Conservation (phyloP, 2,113 vertebrate species). For the Myodes glareolus region DNA sequence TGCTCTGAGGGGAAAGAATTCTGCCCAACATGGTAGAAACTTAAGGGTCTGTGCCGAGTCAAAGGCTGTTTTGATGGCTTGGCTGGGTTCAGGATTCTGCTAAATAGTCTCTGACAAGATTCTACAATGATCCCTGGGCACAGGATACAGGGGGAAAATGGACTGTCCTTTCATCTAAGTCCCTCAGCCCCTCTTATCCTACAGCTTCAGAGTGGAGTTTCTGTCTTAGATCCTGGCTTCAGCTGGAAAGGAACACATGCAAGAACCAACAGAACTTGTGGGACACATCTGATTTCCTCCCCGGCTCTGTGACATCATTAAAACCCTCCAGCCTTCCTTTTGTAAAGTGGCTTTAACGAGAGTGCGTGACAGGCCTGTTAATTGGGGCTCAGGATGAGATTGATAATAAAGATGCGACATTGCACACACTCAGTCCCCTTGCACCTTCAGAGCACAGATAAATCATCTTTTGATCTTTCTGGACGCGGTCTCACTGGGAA, state of each 20-base stretch:
- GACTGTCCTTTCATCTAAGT: background rate
- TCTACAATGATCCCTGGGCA: background rate
- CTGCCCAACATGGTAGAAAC: background rate
- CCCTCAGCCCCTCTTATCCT: background rate
- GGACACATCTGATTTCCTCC: background rate
- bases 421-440: constrained; percentile 1
- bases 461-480: constrained; percentile 52
- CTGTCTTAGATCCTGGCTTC: background rate
- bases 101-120: background rate
- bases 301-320: constrained; percentile 48
- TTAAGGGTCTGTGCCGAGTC: background rate
- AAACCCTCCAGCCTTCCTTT: constrained; percentile 45
- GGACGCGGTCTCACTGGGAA: background rate
- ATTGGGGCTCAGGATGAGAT: constrained; percentile 66
- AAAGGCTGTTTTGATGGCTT: no score
- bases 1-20: background rate
- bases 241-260: background rate
- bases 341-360: constrained; percentile 45
- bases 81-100: background rate
- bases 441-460: background rate
- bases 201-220: background rate
- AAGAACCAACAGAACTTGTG: background rate
- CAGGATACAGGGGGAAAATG: background rate
- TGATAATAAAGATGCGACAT: constrained; percentile 57
- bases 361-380: constrained; percentile 62